Evolutionary conservation across 1,140 invertebrate species (phyloP).

Genomic region (Plutomurus gul): DNA sequence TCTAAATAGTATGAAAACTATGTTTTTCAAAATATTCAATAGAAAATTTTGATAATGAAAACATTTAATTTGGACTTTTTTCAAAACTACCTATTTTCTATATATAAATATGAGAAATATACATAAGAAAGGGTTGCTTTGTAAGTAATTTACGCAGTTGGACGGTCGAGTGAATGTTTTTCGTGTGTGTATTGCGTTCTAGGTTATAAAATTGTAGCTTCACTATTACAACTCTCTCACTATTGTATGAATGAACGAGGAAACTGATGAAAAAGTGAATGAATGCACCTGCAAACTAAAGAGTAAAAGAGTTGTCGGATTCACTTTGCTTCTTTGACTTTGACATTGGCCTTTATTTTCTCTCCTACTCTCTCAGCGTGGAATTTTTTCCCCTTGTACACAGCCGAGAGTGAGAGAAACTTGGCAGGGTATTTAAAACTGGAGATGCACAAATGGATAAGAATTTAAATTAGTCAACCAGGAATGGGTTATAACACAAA

Average conservation of each 20-base stretch:
- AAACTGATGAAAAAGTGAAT: neutral
- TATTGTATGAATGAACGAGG: neutral
- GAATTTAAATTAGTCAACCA: neutral
- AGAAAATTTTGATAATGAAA: too few relatives aligned
- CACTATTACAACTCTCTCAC: neutral
- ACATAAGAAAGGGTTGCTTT: too few relatives aligned
- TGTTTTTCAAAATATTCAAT: too few relatives aligned
- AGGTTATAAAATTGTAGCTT: neutral
- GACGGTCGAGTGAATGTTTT: neutral
- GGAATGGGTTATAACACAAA: neutral
- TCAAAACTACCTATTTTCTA: too few relatives aligned
- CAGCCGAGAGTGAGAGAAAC: neutral
- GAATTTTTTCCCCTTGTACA: neutral
- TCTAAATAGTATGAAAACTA: too few relatives aligned
- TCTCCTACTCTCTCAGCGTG: neutral
- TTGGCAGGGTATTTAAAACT: neutral
- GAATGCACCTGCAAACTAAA: neutral
- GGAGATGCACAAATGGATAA: conserved; percentile 10
- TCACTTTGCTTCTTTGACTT: neutral
- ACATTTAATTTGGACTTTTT: too few relatives aligned
- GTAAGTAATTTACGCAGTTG: neutral
- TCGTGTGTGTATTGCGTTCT: neutral
- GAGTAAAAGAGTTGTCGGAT: neutral
- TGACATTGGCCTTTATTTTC: conserved; percentile 10
- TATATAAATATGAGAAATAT: too few relatives aligned